Evolutionary conservation across 2,113 vertebrate genomes (phyloP), one percentile per base, ranked within the genome.

Genomic region (Neogobius melanostomus): DNA sequence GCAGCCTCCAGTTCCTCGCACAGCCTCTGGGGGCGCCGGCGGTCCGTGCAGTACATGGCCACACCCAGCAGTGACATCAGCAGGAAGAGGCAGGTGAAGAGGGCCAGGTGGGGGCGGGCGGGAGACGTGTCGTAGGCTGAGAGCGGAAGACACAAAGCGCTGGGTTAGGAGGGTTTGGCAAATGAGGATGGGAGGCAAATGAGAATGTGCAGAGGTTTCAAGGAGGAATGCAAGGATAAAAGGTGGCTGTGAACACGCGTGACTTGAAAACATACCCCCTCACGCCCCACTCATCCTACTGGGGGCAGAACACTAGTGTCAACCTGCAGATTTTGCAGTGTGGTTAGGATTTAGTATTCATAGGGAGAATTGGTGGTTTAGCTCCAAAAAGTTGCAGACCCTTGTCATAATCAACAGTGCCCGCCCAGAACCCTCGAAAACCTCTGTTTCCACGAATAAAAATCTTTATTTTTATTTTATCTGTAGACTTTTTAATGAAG

Each of bases 1-100:
- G 56, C 69, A 6, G 95, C 93, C 79, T 91, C 88, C 74, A 97
- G 92, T 82, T 94, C 93, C 82, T 96, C 94, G 45, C 96, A 91
- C 79, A 91, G 80, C 17, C 86, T 82, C 47, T 92, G 83, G 3
- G 94, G 76, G 51, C 91, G 89, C 45, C 86, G 85, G 65, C 87
- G 85, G 74, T 88, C 91, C 60, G 89, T 86, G 69, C 92, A 97
- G 92, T 87, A 96, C 81, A 98, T 88, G 56, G 92, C 94, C 69
- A 94, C 84, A 7, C 85, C 91, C 74, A 95, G 89, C 66, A 89
- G 86, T 62, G 93, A 90, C 81, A 96, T 93, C 84, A 96, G 77
- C 50, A 92, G 68, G 68, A 95, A 97, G 71, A 96, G 88, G 77
- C 90, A 84, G 0, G 95, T 92, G 72, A 93, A 89, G 68, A 96